Evolutionary conservation across 2,888 invertebrate species (phyloP).

Genomic region (Xestia sexstrigata): DNA sequence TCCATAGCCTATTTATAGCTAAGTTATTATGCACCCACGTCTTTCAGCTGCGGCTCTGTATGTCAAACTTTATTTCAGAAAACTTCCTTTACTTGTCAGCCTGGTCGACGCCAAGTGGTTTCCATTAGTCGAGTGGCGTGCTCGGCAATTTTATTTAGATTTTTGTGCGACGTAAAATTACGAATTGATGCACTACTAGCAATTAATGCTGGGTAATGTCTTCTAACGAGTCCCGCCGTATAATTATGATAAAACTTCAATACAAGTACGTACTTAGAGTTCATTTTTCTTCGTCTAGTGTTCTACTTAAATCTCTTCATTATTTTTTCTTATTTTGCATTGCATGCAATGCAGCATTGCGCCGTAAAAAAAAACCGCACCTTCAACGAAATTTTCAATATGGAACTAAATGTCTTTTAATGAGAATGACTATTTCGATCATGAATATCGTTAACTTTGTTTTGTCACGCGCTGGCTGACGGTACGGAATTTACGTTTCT

Average conservation of each 20-base stretch:
- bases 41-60: neutral
- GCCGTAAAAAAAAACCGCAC: neutral
- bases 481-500: neutral
- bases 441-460: neutral
- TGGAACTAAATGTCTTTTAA: neutral
- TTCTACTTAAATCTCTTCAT: neutral
- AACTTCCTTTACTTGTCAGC: neutral
- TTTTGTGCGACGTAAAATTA: neutral
- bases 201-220: neutral
- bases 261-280: neutral
- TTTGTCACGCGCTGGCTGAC: neutral
- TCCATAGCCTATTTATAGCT: neutral
- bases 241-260: neutral
- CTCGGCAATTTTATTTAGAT: slow-evolving; percentile 3
- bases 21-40: neutral
- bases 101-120: neutral
- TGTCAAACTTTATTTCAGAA: neutral
- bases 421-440: neutral
- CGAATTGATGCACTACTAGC: neutral
- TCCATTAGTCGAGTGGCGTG: neutral
- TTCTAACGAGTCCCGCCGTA: neutral
- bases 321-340: neutral
- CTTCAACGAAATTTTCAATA: neutral
- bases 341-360: no score
- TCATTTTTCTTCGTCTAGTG: neutral